A percentile compares a stretch with the other conserved stretches of the same genome.
Evolutionary conservation across 2,888 invertebrate species (phyloP).

Genomic region (Notodonta ziczac): DNA sequence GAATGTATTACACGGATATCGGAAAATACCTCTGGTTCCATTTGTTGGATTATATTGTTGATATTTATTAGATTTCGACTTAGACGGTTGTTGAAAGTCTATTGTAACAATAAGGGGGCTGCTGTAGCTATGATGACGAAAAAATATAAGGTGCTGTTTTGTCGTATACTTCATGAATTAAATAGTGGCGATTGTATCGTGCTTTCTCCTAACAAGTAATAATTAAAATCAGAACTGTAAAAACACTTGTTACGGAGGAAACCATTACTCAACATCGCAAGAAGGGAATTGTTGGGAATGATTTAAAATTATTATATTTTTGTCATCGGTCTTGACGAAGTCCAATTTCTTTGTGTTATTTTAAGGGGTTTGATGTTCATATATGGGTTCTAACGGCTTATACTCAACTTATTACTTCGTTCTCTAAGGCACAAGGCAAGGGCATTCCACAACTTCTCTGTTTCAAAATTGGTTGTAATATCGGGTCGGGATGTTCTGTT

Average conservation of each 20-base stretch:
- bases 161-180: too few species aligned
- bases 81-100: not conserved
- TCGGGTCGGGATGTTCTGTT: not conserved
- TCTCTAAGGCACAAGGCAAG: not conserved
- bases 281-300: too few species aligned
- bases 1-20: constrained; percentile 1
- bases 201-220: too few species aligned
- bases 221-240: too few species aligned
- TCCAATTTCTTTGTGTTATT: too few species aligned
- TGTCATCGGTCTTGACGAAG: too few species aligned
- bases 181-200: too few species aligned
- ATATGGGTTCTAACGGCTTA: not conserved
- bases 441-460: not conserved
- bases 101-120: not conserved
- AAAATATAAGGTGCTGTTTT: too few species aligned
- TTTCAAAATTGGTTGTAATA: not conserved
- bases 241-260: too few species aligned
- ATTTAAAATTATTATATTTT: too few species aligned
- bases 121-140: not conserved
- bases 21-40: not conserved
- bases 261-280: too few species aligned
- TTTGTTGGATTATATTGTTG: not conserved
- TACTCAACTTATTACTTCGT: not conserved
- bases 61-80: constrained; percentile 2
- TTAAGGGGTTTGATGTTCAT: too few species aligned